Conservation (phyloP, 92 coral and sea anemone genomes). For the Hydrozoanthus gracilis region DNA sequence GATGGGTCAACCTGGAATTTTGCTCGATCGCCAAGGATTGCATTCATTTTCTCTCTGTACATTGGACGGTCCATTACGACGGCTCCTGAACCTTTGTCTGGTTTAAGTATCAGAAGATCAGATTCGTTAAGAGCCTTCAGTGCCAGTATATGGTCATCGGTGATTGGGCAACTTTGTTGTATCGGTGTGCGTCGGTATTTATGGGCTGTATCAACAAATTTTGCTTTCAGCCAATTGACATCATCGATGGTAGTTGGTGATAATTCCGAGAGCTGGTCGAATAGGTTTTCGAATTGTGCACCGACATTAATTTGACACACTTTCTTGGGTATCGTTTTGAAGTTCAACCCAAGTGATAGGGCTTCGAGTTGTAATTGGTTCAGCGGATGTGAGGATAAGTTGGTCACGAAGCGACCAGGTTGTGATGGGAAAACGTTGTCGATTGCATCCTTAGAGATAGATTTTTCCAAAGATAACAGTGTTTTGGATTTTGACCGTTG, state of each 20-base stretch:
- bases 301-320: neutral
- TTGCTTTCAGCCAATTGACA: neutral
- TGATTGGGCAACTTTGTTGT: neutral
- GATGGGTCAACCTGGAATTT: neutral
- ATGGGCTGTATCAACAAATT: neutral
- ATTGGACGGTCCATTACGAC: neutral
- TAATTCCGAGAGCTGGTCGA: neutral
- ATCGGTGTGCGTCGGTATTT: neutral
- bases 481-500: too few species aligned
- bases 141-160: neutral
- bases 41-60: neutral
- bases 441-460: too few species aligned
- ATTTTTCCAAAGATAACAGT: too few species aligned
- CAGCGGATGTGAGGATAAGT: too few species aligned
- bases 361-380: too few species aligned
- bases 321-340: neutral
- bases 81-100: neutral
- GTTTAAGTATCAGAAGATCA: neutral
- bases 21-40: neutral
- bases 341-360: too few species aligned
- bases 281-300: neutral
- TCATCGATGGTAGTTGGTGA: neutral
- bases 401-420: too few species aligned
- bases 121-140: neutral
- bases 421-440: too few species aligned